Base-by-base conservation (phyloP, 2,113 vertebrate genomes). In the Ammospiza caudacuta region DNA sequence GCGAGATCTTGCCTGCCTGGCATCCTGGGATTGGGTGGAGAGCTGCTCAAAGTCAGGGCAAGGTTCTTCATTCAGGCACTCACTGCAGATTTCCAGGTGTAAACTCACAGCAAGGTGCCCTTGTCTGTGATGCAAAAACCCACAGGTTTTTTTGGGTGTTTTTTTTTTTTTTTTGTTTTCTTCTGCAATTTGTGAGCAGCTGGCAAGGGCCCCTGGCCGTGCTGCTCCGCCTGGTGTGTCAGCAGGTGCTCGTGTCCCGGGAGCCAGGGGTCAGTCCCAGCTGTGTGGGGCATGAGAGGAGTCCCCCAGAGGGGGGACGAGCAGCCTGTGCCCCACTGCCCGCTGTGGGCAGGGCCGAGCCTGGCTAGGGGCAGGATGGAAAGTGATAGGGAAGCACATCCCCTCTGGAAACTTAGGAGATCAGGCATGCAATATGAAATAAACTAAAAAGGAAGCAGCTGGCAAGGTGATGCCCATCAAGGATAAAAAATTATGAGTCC, bases 401-500 rank as follows among this genome's bases (percentile, higher is more conserved):
- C 63, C 61, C 46, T 29, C 28, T 39, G 52, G 68, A 63, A 31
- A 62, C 43, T 83, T 52, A 20, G 5, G 15, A 37, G 24, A 21
- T 52, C 9, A 19, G 67, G 52, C 67, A 39, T 6, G 64, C 89
- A 83, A 78, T 90, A 35, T 90, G 86, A 94, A 94, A 61, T 83
- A 87, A 80, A 86, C 59, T 31, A 5, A 58, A 47, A 72, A 69
- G 46, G 68, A 39, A 93, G 59, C 94, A 95, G 92, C 89, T 94
- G 92, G 88, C 70, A 87, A 55, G 89, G 88, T 92, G 92, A 91
- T 94, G 94, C 86, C 73, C 94, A 63, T 92, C 86, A 94, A 95
- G 96, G 95, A 75, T 87, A 92, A 92, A 94, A 94, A 86, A 57
- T 19, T 33, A 85, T 41, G 43, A 83, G 20, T 73, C 70, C 78